Conservation (phyloP, 2,797 vertebrate species). For the Pantherophis vulpinus region DNA sequence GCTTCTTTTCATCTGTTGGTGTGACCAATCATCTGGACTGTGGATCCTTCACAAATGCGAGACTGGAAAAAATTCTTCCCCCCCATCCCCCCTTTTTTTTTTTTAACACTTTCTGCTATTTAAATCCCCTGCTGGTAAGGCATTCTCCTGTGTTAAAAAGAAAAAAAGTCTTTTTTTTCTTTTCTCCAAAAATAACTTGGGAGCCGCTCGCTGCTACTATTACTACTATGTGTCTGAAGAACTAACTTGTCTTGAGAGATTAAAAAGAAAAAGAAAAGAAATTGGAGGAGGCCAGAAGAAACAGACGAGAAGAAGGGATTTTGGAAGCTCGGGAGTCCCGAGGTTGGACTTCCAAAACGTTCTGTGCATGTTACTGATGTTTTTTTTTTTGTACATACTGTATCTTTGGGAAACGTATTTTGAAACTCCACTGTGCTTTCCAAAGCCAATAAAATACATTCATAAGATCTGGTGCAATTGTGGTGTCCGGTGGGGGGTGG, state of each 20-base stretch:
- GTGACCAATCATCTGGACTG: background rate
- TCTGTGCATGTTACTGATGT: background rate
- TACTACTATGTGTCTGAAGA: background rate
- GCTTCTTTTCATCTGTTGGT: background rate
- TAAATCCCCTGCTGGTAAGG: constrained; percentile 29
- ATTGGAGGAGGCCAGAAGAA: background rate
- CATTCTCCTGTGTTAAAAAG: background rate
- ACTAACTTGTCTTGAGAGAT: background rate
- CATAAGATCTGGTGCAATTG: background rate
- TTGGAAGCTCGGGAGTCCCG: background rate
- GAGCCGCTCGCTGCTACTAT: background rate
- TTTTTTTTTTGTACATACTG: constrained; percentile 3
- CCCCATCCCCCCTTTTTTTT: fast-evolving
- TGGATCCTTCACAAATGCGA: background rate
- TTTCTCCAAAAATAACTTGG: background rate
- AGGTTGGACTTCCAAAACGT: background rate
- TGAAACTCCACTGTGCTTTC: background rate
- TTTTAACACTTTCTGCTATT: background rate
- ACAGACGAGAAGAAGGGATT: background rate
- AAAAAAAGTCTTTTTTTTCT: background rate
- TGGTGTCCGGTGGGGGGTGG: background rate
- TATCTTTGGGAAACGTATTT: background rate
- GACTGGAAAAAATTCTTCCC: background rate
- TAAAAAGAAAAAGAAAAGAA: background rate
- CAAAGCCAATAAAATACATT: background rate